These are phyloP conservation scores for Polia nebulosa DNA, from an alignment of 2,888 invertebrate genomes.

Conservation along the genomic window DNA sequence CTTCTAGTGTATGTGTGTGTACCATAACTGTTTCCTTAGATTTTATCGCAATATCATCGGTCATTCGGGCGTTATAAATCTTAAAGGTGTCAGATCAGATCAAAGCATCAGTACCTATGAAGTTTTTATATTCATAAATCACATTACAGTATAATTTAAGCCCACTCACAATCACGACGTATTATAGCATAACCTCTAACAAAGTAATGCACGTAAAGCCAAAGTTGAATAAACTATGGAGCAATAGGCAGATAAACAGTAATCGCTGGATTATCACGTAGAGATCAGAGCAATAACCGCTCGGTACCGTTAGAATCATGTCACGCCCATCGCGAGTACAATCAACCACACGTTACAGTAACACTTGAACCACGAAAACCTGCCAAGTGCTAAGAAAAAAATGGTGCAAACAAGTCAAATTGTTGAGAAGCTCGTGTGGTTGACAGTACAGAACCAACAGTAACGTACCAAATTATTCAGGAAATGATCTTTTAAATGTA, in stretches of 20 bases:
- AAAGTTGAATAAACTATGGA: slow-evolving; percentile 63
- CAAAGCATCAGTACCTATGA: not conserved
- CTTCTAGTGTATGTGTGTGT: not conserved
- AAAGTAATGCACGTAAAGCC: slow-evolving; percentile 20
- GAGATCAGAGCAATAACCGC: slow-evolving; percentile 68
- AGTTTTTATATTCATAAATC: slow-evolving; percentile 21
- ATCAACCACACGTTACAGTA: slow-evolving; percentile 11
- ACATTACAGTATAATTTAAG: slow-evolving; percentile 8
- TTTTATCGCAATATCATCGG: slow-evolving; percentile 10
- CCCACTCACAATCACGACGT: slow-evolving; percentile 8
- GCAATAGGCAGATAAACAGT: slow-evolving; percentile 62
- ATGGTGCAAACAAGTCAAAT: not conserved
- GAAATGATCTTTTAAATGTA: slow-evolving; percentile 37
- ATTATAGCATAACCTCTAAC: not conserved
- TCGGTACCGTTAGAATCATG: slow-evolving; percentile 67
- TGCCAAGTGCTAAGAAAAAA: not conserved
- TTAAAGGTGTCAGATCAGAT: slow-evolving; percentile 14
- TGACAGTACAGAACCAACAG: slow-evolving; percentile 39
- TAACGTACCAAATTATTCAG: slow-evolving; percentile 39
- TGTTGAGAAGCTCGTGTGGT: not conserved
- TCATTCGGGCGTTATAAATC: not conserved
- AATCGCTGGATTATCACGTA: slow-evolving; percentile 66
- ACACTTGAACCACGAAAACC: slow-evolving; percentile 21
- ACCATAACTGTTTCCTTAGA: not conserved
- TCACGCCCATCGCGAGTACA: slow-evolving; percentile 57